Evolutionary conservation across 1,140 invertebrate genomes (phyloP).

Genomic region (Megalonaias nervosa): DNA sequence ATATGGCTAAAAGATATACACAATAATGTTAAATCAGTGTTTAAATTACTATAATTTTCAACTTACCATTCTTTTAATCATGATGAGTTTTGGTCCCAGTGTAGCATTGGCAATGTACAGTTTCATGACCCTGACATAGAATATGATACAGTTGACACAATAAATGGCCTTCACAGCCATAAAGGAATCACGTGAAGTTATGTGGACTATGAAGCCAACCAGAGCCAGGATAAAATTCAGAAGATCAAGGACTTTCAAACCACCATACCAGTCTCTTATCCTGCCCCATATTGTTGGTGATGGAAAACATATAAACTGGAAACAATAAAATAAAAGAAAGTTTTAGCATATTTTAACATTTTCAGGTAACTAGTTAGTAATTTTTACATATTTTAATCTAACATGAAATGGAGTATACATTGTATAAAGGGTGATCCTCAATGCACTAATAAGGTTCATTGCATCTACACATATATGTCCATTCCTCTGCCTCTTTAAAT

Average conservation of each 20-base stretch:
- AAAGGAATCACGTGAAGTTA: conserved; percentile 28
- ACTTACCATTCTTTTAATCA: conserved; percentile 72
- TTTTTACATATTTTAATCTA: no score
- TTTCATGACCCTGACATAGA: conserved; percentile 64
- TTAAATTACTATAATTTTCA: neutral
- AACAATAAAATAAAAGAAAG: neutral
- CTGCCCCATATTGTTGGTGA: conserved; percentile 54
- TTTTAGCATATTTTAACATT: no score
- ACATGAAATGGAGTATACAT: no score
- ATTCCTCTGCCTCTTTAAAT: no score
- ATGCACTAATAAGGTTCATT: no score
- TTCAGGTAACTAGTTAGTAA: no score
- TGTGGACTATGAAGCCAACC: conserved; percentile 51
- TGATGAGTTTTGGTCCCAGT: conserved; percentile 72
- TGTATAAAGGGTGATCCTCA: no score
- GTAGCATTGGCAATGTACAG: conserved; percentile 62
- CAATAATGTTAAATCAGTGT: neutral
- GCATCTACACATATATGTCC: no score
- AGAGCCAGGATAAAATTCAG: conserved; percentile 60
- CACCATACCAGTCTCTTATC: conserved; percentile 59
- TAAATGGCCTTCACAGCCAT: conserved; percentile 55
- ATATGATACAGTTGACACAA: conserved; percentile 62
- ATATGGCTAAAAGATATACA: no score
- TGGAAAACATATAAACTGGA: conserved; percentile 57
- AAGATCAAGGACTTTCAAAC: conserved; percentile 60